Evolutionary conservation across 2,797 vertebrate species (phyloP), one percentile per base, ranked within the genome.

Genomic region (Phataginus tetradactyla): DNA sequence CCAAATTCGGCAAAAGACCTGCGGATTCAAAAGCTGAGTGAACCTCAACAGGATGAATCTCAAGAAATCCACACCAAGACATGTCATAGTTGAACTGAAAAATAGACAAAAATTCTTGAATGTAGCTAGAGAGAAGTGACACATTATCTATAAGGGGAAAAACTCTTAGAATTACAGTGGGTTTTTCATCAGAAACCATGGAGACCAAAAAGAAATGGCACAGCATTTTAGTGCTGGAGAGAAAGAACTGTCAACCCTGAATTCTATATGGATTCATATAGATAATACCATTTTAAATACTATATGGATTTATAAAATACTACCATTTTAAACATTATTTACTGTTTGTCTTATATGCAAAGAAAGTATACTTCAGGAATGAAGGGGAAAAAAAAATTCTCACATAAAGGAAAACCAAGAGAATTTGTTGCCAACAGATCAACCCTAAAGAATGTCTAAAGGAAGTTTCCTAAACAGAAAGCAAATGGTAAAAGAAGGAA

Each of bases 401-500:
- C 53, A 78, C 42, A 88, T 12, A 23, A 63, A 69, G 71, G 78
- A 69, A 95, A 95, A 42, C 61, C 71, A 68, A 68, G 77, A 92
- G 61, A 77, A 77, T 88, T 77, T 83, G 63, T 88, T 32, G 57
- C 53, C 25, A 27, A 84, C 18, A 77, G 34, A 83, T 1, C 59
- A 23, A 39, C 80, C 34, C 79, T 95, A 49, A 27, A 84, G 13
- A 91, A 63, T 92, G 45, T 42, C 85, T 95, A 53, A 88, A 77
- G 64, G 51, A 77, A 69, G 25, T 69, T 88, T 53, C 53, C 23
- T 83, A 88, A 92, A 37, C 42, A 77, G n/a, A 88, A 86, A 87
- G 53, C 13, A 11, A 92, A 75, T 77, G 59, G 87, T 75, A 81
- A 87, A 83, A 94, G 42, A 91, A 72, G n/a, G n/a, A 68, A 90